Base-by-base conservation (phyloP, 1,140 invertebrate genomes). In the Drosophila tani region DNA sequence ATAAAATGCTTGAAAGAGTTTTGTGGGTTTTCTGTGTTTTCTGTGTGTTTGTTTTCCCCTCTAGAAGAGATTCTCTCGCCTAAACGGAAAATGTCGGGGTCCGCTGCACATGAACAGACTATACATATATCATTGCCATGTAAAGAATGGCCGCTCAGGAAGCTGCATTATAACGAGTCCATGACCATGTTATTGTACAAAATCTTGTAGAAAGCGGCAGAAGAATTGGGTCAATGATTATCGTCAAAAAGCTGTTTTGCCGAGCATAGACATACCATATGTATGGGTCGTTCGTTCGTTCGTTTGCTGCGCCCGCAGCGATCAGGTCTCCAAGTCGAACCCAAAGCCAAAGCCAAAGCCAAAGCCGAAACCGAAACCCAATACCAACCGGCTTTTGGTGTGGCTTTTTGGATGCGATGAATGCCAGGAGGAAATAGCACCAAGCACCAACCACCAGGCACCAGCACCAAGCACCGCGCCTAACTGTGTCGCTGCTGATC, bases 161-260 rank as follows among this genome's bases (percentile, higher is more conserved):
- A 60, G 68, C 70, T 74, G 70, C 70, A 67, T 78, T 78, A 59
- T 78, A 78, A 78, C 75, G 64, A 78, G 75, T 77, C 75, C 75
- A 78, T 69, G 75, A 77, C 75, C 75, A 78, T 78, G 64, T 78
- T 78, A 78, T 78, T 78, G 66, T 78, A 78, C 75, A 78, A 68
- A 59, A 78, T 69, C 75, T 68, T 78, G 75, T 78, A 78, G 75
- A 78, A 78, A 78, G 75, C 75, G 65, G 75, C 75, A 78, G 64
- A 78, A 78, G 75, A 78, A 78, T 78, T 78, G 56, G 75, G 75
- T 78, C 75, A 78, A 78, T 78, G 75, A 78, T 78, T 78, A 77
- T 78, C 75, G 75, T 69, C 75, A 78, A 77, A 75, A 78, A 62
- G 74, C 50, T 69, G 75, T 78, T 78, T 67, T 58, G 56, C 75